These are phyloP conservation scores for Megaleporinus macrocephalus DNA, from an alignment of 2,113 vertebrate genomes.

Conservation along the genomic window DNA sequence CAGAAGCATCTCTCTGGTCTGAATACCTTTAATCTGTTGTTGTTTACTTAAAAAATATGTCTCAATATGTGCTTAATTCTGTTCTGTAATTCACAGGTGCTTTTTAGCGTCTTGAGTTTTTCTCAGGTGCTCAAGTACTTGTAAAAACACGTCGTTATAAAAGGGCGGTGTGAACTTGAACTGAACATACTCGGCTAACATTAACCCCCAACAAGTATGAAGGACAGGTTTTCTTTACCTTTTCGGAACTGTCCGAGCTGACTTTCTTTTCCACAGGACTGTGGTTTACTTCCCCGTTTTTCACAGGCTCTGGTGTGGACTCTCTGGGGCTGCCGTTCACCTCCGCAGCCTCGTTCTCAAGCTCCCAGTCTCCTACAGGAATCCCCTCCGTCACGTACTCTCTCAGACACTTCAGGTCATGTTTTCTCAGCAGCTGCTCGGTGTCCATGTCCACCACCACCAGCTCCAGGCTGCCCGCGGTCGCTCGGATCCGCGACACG, in stretches of 20 bases:
- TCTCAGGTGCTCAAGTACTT: too few species aligned
- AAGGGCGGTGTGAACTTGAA: too few species aligned
- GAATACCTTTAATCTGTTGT: too few species aligned
- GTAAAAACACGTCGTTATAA: too few species aligned
- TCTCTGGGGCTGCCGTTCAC: conserved; percentile 55
- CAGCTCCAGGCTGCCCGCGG: conserved; percentile 81
- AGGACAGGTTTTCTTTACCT: background rate
- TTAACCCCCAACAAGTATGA: background rate
- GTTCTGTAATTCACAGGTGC: too few species aligned
- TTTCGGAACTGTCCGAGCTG: conserved; percentile 53
- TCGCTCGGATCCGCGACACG: conserved; percentile 89
- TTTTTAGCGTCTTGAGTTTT: too few species aligned
- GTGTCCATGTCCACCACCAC: conserved; percentile 86
- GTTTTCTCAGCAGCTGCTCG: conserved; percentile 82
- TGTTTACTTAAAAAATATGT: too few species aligned
- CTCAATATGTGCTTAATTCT: too few species aligned
- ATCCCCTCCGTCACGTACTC: conserved; percentile 76
- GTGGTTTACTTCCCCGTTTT: conserved; percentile 64
- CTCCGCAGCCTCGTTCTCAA: conserved; percentile 45
- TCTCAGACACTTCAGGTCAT: conserved; percentile 77
- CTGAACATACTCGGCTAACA: too few species aligned
- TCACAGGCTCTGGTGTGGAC: conserved; percentile 62
- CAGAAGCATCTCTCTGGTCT: too few species aligned
- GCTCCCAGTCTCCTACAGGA: conserved; percentile 71
- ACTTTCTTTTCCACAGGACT: conserved; percentile 67